Conservation (phyloP, 2,888 invertebrate genomes). For the Panzeria rudis region DNA sequence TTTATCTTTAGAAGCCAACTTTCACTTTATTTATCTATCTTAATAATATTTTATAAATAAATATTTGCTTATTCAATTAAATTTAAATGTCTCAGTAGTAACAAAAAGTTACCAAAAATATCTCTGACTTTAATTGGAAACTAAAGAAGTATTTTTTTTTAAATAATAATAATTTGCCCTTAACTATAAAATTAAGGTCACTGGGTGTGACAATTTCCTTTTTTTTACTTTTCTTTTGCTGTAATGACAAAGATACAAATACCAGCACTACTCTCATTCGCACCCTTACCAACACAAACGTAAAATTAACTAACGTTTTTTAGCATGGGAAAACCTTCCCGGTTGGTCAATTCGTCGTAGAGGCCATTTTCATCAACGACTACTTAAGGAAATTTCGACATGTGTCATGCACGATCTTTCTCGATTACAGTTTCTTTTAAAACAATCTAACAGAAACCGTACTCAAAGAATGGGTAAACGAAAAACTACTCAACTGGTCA, state of each 20-base stretch:
- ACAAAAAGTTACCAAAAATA: conserved; percentile 12
- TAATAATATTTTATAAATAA: conserved; percentile 2
- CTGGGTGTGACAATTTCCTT: conserved; percentile 70
- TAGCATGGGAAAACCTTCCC: conserved; percentile 11
- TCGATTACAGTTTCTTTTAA: too few relatives aligned
- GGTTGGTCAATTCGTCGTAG: too few relatives aligned
- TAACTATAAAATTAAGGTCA: conserved; percentile 70
- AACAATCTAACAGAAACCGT: too few relatives aligned
- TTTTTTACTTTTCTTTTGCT: conserved; percentile 21
- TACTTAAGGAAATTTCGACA: too few relatives aligned
- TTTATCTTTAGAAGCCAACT: conserved; percentile 24
- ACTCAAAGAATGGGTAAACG: too few relatives aligned
- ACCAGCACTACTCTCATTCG: conserved; percentile 12
- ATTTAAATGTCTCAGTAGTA: conserved; percentile 15
- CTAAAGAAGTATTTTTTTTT: neutral
- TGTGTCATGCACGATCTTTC: too few relatives aligned
- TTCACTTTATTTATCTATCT: conserved; percentile 8
- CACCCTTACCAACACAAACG: neutral
- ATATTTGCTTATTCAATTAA: conserved; percentile 41
- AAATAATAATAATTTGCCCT: conserved; percentile 56
- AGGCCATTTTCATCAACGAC: too few relatives aligned
- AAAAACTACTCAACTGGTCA: too few relatives aligned
- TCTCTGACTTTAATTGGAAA: conserved; percentile 27
- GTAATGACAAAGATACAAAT: conserved; percentile 1
- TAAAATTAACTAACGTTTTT: conserved; percentile 55